Evolutionary conservation across 37 sponge, comb jelly and placozoan species (phyloP).

Genomic region (Cladorhizidae sp.): DNA sequence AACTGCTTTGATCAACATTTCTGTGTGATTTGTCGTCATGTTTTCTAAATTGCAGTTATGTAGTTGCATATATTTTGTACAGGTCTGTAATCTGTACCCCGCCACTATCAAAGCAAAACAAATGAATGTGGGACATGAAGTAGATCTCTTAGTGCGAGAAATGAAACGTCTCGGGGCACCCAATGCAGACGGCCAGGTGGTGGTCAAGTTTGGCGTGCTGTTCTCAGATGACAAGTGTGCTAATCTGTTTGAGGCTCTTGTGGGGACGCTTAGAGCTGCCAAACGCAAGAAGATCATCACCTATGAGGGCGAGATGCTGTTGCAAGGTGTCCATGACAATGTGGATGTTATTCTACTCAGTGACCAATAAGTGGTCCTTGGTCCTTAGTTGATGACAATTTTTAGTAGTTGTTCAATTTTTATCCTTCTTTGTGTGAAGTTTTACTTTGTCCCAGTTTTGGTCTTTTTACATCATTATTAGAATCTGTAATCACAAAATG

Average conservation of each 20-base stretch:
- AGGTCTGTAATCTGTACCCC: not conserved
- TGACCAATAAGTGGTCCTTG: slow-evolving; percentile 50
- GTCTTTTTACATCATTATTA: no score
- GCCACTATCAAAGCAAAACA: no score
- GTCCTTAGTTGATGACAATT: no score
- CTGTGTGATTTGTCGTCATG: not conserved
- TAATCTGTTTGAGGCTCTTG: slow-evolving; percentile 91
- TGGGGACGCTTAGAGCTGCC: slow-evolving; percentile 88
- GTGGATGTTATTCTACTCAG: slow-evolving; percentile 76
- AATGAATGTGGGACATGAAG: slow-evolving; percentile 92
- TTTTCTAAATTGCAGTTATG: not conserved
- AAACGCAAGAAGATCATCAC: slow-evolving; percentile 90
- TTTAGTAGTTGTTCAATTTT: not conserved
- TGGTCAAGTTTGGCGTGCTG: slow-evolving; percentile 82
- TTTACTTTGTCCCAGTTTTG: not conserved
- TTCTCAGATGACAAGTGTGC: slow-evolving; percentile 89
- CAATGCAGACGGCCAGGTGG: slow-evolving; percentile 63
- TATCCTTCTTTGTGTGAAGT: slow-evolving; percentile 11
- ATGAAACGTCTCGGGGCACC: slow-evolving; percentile 85
- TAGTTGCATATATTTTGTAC: not conserved
- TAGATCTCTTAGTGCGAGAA: slow-evolving; percentile 75
- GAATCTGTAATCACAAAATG: no score
- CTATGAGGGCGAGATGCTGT: slow-evolving; percentile 83
- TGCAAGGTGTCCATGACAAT: slow-evolving; percentile 89
- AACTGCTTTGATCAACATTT: no score